These are phyloP conservation scores for Lepidotrigona ventralis DNA, from an alignment of 1,140 invertebrate species.

Conservation along the genomic window DNA sequence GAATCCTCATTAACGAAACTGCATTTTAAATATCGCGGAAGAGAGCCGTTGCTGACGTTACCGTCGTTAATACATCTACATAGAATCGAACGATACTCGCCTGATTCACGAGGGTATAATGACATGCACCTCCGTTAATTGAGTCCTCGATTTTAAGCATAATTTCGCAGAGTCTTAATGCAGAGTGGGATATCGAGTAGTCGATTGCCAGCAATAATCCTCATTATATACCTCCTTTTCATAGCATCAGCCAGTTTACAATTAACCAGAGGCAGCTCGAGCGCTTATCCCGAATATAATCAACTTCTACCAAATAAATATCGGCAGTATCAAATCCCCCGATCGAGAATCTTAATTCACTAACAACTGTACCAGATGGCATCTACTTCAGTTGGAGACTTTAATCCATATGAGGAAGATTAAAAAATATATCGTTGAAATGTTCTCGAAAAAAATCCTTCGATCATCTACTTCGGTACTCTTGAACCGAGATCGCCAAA, in stretches of 20 bases:
- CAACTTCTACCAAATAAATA: not conserved
- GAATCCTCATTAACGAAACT: constrained; percentile 26
- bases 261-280: constrained; percentile 1
- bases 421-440: not conserved
- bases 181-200: not conserved
- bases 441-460: not conserved
- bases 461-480: not conserved
- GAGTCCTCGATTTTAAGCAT: constrained; percentile 8
- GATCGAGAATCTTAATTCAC: not conserved
- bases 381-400: too few species aligned
- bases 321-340: too few species aligned
- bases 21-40: constrained; percentile 1
- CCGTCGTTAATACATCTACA: not conserved
- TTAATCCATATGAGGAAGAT: not conserved
- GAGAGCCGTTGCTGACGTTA: not conserved
- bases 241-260: not conserved
- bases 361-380: too few species aligned
- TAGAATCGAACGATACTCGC: not conserved
- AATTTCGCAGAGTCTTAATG: constrained; percentile 1
- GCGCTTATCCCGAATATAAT: not conserved
- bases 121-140: constrained; percentile 6
- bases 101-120: not conserved
- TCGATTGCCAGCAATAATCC: constrained; percentile 17
- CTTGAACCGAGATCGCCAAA: not conserved
- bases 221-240: constrained; percentile 5